Conservation (phyloP, 2,888 invertebrate genomes). For the Nephrocerus scutellatus region DNA sequence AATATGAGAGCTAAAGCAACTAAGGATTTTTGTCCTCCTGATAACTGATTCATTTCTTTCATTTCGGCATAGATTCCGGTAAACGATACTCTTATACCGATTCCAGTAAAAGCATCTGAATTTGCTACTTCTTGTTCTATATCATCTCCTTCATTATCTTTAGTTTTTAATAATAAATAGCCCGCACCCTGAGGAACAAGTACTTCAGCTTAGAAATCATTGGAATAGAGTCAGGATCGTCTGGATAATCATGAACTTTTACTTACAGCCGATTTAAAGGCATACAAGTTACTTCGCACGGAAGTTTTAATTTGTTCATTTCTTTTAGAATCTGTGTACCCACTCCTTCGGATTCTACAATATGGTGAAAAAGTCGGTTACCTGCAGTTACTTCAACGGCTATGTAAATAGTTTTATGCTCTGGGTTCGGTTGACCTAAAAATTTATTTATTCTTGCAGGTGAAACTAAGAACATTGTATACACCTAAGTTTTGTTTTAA, state of each 20-base stretch:
- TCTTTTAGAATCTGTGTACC: slow-evolving; percentile 96
- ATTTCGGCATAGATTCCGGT: slow-evolving; percentile 91
- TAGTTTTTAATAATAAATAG: slow-evolving; percentile 84
- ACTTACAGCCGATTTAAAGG: slow-evolving; percentile 87
- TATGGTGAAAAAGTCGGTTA: slow-evolving; percentile 91
- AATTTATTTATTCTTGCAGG: too few relatives aligned
- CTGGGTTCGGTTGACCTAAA: too few relatives aligned
- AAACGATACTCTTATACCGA: slow-evolving; percentile 92
- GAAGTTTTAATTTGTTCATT: slow-evolving; percentile 92
- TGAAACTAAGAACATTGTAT: too few relatives aligned
- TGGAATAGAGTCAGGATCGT: slow-evolving; percentile 78
- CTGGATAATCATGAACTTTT: slow-evolving; percentile 47
- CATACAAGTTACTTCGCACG: slow-evolving; percentile 99
- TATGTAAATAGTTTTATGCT: slow-evolving; percentile 93
- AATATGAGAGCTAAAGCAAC: slow-evolving; percentile 97
- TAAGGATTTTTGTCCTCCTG: slow-evolving; percentile 97
- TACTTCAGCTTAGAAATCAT: slow-evolving; percentile 94
- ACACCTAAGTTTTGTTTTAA: too few relatives aligned
- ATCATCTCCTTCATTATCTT: slow-evolving; percentile 65
- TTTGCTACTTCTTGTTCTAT: slow-evolving; percentile 58
- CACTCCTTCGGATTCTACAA: slow-evolving; percentile 94
- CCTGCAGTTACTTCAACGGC: slow-evolving; percentile 93
- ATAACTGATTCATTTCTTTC: slow-evolving; percentile 99
- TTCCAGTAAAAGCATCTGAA: slow-evolving; percentile 69
- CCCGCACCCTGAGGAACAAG: slow-evolving; percentile 93